A percentile compares a stretch with the other conserved stretches of the same genome.
Conservation (phyloP, 2,888 invertebrate species). For the Cheilosia soror region DNA sequence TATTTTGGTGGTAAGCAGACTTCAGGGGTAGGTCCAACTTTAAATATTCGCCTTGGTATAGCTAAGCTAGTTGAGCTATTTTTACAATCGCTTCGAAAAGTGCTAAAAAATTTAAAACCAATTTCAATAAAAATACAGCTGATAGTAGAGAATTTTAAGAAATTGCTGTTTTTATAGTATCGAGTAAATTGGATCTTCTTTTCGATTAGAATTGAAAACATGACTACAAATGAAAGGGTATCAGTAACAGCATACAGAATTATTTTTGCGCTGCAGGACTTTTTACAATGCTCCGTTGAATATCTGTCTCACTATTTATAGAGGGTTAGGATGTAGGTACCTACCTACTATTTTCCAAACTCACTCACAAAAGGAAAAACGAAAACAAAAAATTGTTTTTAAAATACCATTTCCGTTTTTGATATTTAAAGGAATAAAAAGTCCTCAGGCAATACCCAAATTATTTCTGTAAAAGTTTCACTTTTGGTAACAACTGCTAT, state of each 20-base stretch:
- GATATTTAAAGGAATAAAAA: conserved; percentile 1
- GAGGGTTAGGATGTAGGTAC: too few relatives aligned
- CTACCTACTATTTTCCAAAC: too few relatives aligned
- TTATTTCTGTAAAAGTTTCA: conserved; percentile 17
- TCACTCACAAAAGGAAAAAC: too few relatives aligned
- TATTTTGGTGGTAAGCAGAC: conserved; percentile 35
- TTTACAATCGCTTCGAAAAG: background rate
- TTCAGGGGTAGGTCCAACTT: conserved; percentile 31
- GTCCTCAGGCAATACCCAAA: conserved; percentile 31
- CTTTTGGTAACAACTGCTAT: background rate
- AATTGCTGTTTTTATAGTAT: background rate
- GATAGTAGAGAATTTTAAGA: background rate
- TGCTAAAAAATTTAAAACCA: background rate
- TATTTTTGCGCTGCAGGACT: too few relatives aligned
- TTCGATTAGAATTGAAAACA: background rate
- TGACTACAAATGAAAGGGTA: background rate
- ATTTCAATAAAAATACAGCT: background rate
- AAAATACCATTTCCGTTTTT: background rate
- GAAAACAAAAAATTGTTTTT: background rate
- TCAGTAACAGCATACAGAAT: too few relatives aligned
- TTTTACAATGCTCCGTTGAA: too few relatives aligned
- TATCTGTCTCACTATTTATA: too few relatives aligned
- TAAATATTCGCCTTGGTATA: background rate
- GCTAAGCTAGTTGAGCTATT: background rate
- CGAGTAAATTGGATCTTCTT: background rate